Evolutionary conservation across 2,113 vertebrate species (phyloP).

Genomic region (Pedionomus torquatus): DNA sequence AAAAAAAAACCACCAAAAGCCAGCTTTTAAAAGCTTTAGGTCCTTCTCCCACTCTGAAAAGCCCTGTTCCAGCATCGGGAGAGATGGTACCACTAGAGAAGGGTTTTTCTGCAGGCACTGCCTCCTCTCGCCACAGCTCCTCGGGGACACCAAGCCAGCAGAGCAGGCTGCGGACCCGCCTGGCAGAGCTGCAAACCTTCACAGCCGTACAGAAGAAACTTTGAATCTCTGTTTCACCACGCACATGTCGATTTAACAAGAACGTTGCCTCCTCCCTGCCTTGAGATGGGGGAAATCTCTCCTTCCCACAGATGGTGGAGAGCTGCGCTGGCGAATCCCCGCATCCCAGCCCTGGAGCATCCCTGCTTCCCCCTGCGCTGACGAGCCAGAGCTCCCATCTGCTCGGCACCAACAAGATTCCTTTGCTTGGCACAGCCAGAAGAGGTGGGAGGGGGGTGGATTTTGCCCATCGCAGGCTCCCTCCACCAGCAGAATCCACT

Average conservation of each 20-base stretch:
- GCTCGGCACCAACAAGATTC: not conserved
- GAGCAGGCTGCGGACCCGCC: not conserved
- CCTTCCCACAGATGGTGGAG: not conserved
- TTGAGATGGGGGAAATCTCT: not conserved
- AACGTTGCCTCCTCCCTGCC: not conserved
- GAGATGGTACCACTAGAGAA: not conserved
- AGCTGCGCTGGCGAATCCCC: not conserved
- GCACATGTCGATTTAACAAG: rapidly evolving
- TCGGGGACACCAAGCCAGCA: not conserved
- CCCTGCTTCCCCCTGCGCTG: not conserved
- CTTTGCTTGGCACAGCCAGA: not conserved
- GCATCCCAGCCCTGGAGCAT: not conserved
- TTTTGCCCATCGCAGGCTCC: not conserved
- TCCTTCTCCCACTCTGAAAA: not conserved
- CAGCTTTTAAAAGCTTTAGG: not conserved
- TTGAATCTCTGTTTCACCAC: not conserved
- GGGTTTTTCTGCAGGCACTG: not conserved
- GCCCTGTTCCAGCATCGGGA: not conserved
- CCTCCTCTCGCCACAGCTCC: not conserved
- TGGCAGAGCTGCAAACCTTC: not conserved
- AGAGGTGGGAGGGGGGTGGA: not conserved
- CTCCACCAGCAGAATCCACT: not conserved
- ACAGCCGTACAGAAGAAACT: rapidly evolving
- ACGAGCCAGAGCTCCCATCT: constrained; percentile 45
- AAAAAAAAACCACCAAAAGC: not conserved